Evolutionary conservation across 2,113 vertebrate species (phyloP).

Genomic region (Ceyx margarethae): DNA sequence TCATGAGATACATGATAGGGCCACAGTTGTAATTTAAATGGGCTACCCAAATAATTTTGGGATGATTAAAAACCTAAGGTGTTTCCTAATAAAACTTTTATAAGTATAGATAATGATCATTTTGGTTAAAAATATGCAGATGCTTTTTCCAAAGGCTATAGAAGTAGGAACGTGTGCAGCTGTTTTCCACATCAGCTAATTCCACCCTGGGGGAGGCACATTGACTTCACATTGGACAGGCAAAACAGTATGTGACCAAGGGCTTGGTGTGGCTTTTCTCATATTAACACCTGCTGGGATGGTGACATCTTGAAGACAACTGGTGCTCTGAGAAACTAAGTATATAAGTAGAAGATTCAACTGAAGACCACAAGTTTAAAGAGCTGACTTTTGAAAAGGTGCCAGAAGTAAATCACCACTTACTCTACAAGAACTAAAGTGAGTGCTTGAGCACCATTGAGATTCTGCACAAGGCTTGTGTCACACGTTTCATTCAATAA

Average conservation of each 20-base stretch:
- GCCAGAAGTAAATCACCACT: slow-evolving; percentile 55
- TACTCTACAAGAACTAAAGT: neutral
- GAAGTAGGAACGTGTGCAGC: neutral
- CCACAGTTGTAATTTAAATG: neutral
- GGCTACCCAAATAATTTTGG: neutral
- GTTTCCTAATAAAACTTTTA: neutral
- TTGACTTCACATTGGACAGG: neutral
- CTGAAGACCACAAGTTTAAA: slow-evolving; percentile 13
- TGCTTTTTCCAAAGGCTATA: neutral
- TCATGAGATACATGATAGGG: neutral
- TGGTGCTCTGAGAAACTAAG: neutral
- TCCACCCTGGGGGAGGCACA: neutral
- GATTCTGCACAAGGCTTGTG: slow-evolving; percentile 5
- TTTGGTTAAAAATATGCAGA: neutral
- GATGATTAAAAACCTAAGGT: neutral
- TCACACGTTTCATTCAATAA: slow-evolving; percentile 51
- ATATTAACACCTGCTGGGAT: neutral
- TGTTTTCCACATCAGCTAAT: neutral
- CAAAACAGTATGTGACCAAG: neutral
- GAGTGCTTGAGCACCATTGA: slow-evolving; percentile 1
- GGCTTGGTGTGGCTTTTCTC: neutral
- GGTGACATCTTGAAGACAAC: neutral
- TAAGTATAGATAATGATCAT: neutral
- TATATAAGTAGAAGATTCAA: neutral
- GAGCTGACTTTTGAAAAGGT: slow-evolving; percentile 35